Percentiles rank a stretch among this genome's conserved stretches.
These are phyloP conservation scores for Malurus melanocephalus DNA, from an alignment of 2,113 vertebrate species.

Conservation along the genomic window DNA sequence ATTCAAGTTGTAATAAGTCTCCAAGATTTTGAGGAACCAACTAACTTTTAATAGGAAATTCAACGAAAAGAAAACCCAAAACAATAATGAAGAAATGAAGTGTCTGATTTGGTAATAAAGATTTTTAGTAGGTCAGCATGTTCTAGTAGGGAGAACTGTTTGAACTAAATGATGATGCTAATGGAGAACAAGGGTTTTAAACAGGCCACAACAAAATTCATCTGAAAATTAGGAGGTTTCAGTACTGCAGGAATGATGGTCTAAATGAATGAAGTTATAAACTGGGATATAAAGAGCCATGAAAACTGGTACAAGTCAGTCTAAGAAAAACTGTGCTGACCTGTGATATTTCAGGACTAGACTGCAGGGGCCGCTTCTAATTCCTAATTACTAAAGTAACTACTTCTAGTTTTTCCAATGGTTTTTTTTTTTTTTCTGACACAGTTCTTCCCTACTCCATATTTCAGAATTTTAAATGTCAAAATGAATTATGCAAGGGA, in stretches of 20 bases:
- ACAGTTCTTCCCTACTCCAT: not conserved
- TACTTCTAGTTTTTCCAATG: not conserved
- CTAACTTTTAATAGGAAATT: not conserved
- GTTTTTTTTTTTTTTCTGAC: not conserved
- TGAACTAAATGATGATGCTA: not conserved
- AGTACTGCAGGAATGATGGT: not conserved
- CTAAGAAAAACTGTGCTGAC: not conserved
- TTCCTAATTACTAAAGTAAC: not conserved
- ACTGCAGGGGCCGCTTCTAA: not conserved
- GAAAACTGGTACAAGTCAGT: not conserved
- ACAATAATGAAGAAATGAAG: not conserved
- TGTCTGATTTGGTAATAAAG: not conserved
- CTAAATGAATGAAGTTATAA: not conserved
- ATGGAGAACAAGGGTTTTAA: not conserved
- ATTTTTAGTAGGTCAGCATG: not conserved
- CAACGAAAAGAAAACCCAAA: rapidly evolving
- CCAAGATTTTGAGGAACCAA: not conserved
- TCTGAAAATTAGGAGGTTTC: not conserved
- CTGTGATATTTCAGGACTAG: not conserved
- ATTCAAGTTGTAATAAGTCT: not conserved
- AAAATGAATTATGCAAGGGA: not conserved
- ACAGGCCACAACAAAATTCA: not conserved
- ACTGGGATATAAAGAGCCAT: not conserved
- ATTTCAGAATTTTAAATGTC: not conserved
- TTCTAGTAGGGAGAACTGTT: not conserved